Evolutionary conservation across 2,113 vertebrate species (phyloP).

Genomic region (Tragulus kanchil): DNA sequence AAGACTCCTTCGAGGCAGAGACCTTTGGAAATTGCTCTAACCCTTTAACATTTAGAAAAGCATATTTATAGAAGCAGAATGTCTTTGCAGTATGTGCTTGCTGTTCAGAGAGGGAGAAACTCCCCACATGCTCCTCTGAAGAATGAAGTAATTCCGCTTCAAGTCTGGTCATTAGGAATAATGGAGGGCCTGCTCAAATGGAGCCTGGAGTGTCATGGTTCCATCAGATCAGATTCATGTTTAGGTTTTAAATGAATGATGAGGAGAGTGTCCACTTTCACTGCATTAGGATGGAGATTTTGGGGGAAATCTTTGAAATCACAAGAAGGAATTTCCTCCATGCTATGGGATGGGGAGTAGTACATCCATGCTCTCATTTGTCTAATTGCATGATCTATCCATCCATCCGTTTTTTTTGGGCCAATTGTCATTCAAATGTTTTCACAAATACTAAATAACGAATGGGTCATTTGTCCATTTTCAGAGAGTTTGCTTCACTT

Average conservation of each 20-base stretch:
- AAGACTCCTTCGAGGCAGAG: constrained; percentile 79
- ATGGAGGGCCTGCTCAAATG: constrained; percentile 9
- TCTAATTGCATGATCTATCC: background rate
- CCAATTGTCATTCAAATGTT: background rate
- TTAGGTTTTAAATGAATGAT: constrained; percentile 51
- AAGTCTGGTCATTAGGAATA: constrained; percentile 13
- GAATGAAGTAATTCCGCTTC: constrained; percentile 52
- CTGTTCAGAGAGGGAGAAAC: constrained; percentile 64
- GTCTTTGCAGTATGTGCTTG: constrained; percentile 52
- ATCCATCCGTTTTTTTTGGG: background rate
- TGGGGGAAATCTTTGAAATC: background rate
- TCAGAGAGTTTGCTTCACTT: background rate
- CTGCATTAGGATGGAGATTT: background rate
- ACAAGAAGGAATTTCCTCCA: constrained; percentile 9
- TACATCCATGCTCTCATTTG: background rate
- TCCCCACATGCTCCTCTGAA: constrained; percentile 18
- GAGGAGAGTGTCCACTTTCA: background rate
- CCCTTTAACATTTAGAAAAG: constrained; percentile 85
- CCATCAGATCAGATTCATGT: background rate
- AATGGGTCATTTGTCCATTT: background rate
- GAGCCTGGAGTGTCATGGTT: constrained; percentile 2
- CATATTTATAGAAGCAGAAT: constrained; percentile 79
- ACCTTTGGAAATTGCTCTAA: constrained; percentile 86
- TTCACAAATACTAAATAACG: constrained; percentile 27
- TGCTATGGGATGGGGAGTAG: background rate